These are phyloP conservation scores for Platyscapa corneri DNA, from an alignment of 1,140 invertebrate genomes.

Conservation along the genomic window DNA sequence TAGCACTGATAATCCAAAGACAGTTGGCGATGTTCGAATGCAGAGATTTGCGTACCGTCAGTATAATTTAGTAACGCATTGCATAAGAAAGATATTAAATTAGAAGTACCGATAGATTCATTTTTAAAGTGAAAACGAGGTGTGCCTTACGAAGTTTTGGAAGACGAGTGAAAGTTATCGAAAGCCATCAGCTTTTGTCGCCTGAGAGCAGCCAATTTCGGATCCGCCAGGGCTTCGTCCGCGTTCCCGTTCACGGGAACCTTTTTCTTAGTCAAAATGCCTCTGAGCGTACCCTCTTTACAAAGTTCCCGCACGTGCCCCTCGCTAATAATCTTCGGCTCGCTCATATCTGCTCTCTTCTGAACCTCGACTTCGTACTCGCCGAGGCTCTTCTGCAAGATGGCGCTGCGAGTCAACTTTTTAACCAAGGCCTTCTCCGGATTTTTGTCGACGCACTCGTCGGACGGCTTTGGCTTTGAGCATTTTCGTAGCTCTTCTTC, in stretches of 20 bases:
- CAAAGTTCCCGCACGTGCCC: conserved; percentile 31
- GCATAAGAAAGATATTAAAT: no score
- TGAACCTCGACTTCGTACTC: conserved; percentile 52
- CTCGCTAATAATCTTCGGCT: conserved; percentile 63
- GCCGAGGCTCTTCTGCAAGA: conserved; percentile 64
- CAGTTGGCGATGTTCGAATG: no score
- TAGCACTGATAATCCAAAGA: no score
- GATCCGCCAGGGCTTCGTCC: conserved; percentile 56
- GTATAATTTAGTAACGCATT: no score
- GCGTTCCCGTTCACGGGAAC: conserved; percentile 34
- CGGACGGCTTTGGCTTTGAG: neutral
- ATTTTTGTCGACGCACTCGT: neutral
- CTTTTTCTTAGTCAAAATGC: conserved; percentile 38
- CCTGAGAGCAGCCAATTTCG: conserved; percentile 50
- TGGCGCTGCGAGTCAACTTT: conserved; percentile 63
- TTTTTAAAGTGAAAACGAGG: neutral
- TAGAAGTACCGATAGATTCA: no score
- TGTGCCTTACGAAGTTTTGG: conserved; percentile 38
- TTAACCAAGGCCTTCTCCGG: conserved; percentile 26
- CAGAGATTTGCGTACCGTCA: no score
- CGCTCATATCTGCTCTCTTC: conserved; percentile 51
- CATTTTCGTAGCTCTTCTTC: conserved; percentile 5
- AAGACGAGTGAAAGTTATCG: neutral
- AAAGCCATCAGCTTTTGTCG: conserved; percentile 34
- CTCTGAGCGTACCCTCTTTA: conserved; percentile 40